Evolutionary conservation across 2,888 invertebrate genomes (phyloP), one percentile per base, ranked within the genome.

Genomic region (Beris chalybata): DNA sequence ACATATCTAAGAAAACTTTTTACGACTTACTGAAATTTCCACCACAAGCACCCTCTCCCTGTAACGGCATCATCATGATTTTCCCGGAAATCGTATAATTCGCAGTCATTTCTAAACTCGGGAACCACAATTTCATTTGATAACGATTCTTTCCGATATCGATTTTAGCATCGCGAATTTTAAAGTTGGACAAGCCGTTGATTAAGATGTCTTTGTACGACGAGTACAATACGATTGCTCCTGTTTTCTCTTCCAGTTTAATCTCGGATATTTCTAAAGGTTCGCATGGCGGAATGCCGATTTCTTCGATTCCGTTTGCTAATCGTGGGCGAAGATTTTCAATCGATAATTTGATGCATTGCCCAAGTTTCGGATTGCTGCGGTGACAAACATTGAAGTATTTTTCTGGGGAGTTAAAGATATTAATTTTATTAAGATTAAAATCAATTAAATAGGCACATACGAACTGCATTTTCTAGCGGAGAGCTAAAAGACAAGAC

Each of bases 1-100:
- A 47, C 47, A 52, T 29, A 50, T 57, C 0, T 47, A 45, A 13
- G 50, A 9, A 44, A 13, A 15, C 43, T n/a, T 11, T 9, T 31
- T 44, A n/a, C 58, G 7, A 83, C 87, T 85, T 80, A 89, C 89
- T 85, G 74, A 89, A 89, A 77, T 88, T 90, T 55, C 89, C 88
- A 13, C 81, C 78, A 69, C 88, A 88, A 30, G 80, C 77, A 7
- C 92, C 91, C 4, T 85, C 83, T 56, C 91, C 92, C 7, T 83
- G 80, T 57, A 92, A 85, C 0, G 91, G 91, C 79, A 92, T 81
- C 87, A 91, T 86, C 71, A 92, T 80, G 44, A 92, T 84, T 71
- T 86, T 85, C 5, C 92, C 92, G 22, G 85, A 80, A 71, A 92
- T 83, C 4, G 80, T 82, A 76, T 92, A 92, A 67, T 85, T 82